Evolutionary conservation across 2,797 vertebrate genomes (phyloP), one percentile per base, ranked within the genome.

Genomic region (Sebastes oblongus): DNA sequence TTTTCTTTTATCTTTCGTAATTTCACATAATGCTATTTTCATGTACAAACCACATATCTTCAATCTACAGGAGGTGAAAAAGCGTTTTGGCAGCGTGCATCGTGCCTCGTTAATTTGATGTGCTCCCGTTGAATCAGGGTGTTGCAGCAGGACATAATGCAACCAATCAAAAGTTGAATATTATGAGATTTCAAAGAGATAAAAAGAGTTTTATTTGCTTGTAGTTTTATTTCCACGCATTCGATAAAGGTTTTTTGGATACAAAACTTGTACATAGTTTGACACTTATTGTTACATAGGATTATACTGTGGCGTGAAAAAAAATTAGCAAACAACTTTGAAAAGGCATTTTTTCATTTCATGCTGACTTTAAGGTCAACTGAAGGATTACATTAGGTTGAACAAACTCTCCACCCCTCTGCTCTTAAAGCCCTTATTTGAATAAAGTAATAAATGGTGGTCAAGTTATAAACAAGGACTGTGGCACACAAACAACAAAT

Each of bases 311-410:
- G 4, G 24, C 14, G 55, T 0, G 36, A 14, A 30, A 25, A 71
- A 10, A 81, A 85, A 86, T 39, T 58, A 82, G 50, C 62, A 70
- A 85, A 79, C 55, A 75, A 55, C 66, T 80, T 62, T 32, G 9
- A 67, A 56, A 75, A 85, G 64, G 66, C 55, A 50, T 75, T 81
- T 85, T 32, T 90, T 83, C 66, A 84, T 91, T 91, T 91, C 86
- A 90, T 69, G 82, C 66, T 39, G 88, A 89, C 88, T 89, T 92
- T 80, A 77, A 90, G 84, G 76, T 88, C 82, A 84, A 62, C 34
- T 82, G 81, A 78, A 77, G 84, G 88, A 89, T 89, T 85, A 87
- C 73, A 72, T 64, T 10, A 65, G 74, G 54, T 9, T 74, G 39
- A 80, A 39, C 22, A 73, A 80, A 39, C 75, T 64, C 55, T 25